Base-by-base conservation (phyloP, 2,113 vertebrate genomes). In the Periophthalmus modestus region DNA sequence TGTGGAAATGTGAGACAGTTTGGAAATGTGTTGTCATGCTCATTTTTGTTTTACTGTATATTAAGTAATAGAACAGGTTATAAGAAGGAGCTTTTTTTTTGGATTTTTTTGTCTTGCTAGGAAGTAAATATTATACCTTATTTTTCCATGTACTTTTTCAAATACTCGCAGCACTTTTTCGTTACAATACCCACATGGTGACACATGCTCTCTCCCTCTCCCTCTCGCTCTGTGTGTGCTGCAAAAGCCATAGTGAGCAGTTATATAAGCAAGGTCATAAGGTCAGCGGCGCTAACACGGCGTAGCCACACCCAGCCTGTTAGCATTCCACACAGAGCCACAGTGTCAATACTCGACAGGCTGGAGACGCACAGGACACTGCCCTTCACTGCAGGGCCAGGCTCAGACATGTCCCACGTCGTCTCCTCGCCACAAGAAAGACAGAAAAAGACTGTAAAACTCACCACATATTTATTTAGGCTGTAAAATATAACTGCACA, bases 241-340 rank as follows among this genome's bases (percentile, higher is more conserved):
- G 78, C 71, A 75, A 72, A 71, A 62, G 52, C 62, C 68, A 62
- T 34, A 34, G 59, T 48, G 52, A 68, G 80, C 77, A 16, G 74
- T 89, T 89, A 82, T 71, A 54, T 87, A 90, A 86, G 65, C 68
- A 71, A 83, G 87, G 87, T 84, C 78, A 80, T 48, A n/a, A 69
- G 75, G 81, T 87, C 79, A 83, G 71, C 70, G 73, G 50, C 7
- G 76, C 66, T 2, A 61, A 65, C 73, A 71, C 15, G 62, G 63
- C 16, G 15, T 62, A 39, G 82, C 82, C 86, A 84, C 83, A 71
- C 82, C 82, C 88, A 66, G 74, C 73, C 75, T 88, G 69, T 85
- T 86, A 69, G 80, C 75, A 85, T 89, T 87, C 81, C 82, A 80
- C 62, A 78, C 78, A 81, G 78, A 82, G 54, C 66, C 19, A 43